Evolutionary conservation across 2,888 invertebrate genomes (phyloP), one percentile per base, ranked within the genome.

Genomic region (Drepana falcataria): DNA sequence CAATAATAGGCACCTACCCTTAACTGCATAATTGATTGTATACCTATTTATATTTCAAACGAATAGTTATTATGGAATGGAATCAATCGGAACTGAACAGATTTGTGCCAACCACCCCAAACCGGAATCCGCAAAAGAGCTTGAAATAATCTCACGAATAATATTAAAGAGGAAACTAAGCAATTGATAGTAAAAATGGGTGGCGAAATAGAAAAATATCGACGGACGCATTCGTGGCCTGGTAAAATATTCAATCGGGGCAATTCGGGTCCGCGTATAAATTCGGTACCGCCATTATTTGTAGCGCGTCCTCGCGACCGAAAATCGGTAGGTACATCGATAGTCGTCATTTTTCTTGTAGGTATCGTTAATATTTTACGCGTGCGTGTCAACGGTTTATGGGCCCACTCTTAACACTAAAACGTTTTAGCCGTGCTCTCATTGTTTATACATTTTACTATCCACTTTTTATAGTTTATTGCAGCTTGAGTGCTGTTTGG

Each of bases 161-260:
- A 83, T 83, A 86, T 87, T 86, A 87, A 85, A 86, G 85, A 81
- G 83, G 81, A 87, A 85, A 87, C 86, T 88, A 86, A 87, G 84
- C 89, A 86, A 87, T 88, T 89, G 88, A 89, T 90, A 85, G 89
- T 88, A 84, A 85, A 87, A 89, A 88, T 84, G 86, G 87, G 81
- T 80, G 80, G 79, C 75, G 86, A 85, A 89, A 90, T 88, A 86
- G 88, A 90, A 90, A 90, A 89, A 89, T 88, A 88, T 87, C 87
- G 88, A 75, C 80, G 78, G 83, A 81, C 84, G 82, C 85, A 84
- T 83, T 85, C 87, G 90, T 89, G 89, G 83, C 83, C 83, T 85
- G 85, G 87, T 90, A 87, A 91, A 91, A 90, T 91, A 91, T 91
- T 90, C 89, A 91, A 90, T 87, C 88, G 88, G 85, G 85, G 80